A percentile compares a stretch with the other conserved stretches of the same genome.
phyloP scores from a whole-genome alignment of 2,113 vertebrate species.

The Ia io region DNA sequence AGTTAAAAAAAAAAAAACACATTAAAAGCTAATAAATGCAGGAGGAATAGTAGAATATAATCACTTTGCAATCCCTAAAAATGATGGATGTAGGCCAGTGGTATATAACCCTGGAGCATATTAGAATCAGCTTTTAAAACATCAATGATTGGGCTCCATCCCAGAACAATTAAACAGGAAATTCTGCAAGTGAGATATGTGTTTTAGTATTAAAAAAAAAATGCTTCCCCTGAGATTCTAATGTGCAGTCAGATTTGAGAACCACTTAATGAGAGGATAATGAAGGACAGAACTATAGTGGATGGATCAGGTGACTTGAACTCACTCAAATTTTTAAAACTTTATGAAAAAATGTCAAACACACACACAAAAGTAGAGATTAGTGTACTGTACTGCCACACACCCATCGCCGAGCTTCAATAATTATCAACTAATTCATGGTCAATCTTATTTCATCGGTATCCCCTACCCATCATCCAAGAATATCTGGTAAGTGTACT shows the following conservation, averaged over 20 bases:
- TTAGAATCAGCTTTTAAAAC: not conserved
- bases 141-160: not conserved
- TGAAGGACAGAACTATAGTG: not conserved
- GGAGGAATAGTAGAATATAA: not conserved
- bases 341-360: not conserved
- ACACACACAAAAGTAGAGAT: not conserved
- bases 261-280: constrained; percentile 6
- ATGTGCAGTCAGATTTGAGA: not conserved
- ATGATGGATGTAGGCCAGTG: not conserved
- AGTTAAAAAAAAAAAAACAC: not conserved
- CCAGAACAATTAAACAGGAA: constrained; percentile 14
- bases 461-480: not conserved
- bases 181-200: not conserved
- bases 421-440: not conserved
- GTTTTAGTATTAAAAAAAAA: not conserved
- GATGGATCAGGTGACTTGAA: not conserved
- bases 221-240: not conserved
- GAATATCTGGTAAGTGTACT: not conserved
- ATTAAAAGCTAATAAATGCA: not conserved
- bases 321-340: not conserved
- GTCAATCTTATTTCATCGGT: not conserved
- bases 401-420: not conserved
- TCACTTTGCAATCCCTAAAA: not conserved
- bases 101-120: not conserved
- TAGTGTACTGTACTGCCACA: not conserved